Conservation (phyloP, 1,140 invertebrate species). For the Psilanteris sp. region DNA sequence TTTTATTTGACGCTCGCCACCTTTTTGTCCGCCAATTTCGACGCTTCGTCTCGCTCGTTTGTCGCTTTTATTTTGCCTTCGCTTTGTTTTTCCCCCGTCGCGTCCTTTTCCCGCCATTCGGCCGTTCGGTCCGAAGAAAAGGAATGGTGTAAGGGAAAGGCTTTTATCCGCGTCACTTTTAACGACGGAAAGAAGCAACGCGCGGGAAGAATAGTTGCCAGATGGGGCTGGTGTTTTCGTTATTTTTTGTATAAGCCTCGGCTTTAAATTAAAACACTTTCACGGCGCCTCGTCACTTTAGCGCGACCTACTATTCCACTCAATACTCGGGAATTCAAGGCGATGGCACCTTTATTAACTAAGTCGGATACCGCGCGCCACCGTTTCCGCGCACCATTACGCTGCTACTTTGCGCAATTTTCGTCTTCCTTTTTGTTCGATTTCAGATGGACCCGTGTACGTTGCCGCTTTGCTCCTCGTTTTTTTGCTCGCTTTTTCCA, state of each 20-base stretch:
- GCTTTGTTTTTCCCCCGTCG: not conserved
- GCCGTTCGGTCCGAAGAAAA: constrained; percentile 34
- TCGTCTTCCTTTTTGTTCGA: not conserved
- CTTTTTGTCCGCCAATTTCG: constrained; percentile 3
- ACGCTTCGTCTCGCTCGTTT: not conserved
- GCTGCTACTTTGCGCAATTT: not conserved
- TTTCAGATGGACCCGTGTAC: constrained; percentile 14
- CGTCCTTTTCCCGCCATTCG: constrained; percentile 8
- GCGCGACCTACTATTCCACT: constrained; percentile 51
- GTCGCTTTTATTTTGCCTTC: not conserved
- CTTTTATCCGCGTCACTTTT: constrained; percentile 61
- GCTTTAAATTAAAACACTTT: constrained; percentile 64
- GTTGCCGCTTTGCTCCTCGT: too few species aligned
- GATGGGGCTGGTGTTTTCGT: constrained; percentile 62
- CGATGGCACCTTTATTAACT: constrained; percentile 57
- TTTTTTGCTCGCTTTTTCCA: too few species aligned
- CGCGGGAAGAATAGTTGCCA: constrained; percentile 53
- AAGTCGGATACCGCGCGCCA: constrained; percentile 17
- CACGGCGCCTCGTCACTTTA: constrained; percentile 51
- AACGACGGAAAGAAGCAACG: constrained; percentile 60
- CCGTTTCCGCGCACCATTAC: not conserved
- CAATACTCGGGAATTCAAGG: constrained; percentile 57
- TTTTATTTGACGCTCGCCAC: constrained; percentile 16
- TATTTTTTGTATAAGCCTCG: constrained; percentile 58
- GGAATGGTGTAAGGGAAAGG: constrained; percentile 44